A percentile compares a stretch with the other conserved stretches of the same genome.
phyloP scores from a whole-genome alignment of 2,113 vertebrate genomes.

The Machaerirhynchus nigripectus region DNA sequence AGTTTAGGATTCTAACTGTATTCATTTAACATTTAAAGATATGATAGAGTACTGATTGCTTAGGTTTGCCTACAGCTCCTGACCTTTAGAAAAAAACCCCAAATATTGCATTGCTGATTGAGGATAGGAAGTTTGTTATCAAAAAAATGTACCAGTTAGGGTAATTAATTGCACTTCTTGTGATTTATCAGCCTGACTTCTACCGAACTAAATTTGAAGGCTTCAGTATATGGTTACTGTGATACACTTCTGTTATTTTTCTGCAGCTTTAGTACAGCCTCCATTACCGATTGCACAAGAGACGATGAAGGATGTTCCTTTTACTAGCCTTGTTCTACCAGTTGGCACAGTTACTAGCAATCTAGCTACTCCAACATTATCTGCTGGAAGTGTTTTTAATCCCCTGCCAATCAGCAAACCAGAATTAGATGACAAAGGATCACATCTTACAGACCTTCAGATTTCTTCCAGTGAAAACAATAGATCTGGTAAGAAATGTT shows the following conservation, averaged over 20 bases:
- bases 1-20: not conserved
- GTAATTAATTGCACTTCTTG: not conserved
- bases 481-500: conserved; percentile 79
- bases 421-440: conserved; percentile 81
- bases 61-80: not conserved
- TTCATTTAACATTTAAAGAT: not conserved
- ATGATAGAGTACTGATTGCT: not conserved
- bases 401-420: conserved; percentile 74
- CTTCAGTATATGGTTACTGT: not conserved
- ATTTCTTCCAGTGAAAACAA: conserved; percentile 81
- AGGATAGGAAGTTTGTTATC: not conserved
- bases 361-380: conserved; percentile 74
- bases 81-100: not conserved
- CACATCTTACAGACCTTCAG: conserved; percentile 80
- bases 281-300: conserved; percentile 85
- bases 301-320: conserved; percentile 85
- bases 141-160: not conserved
- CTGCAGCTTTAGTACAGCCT: conserved; percentile 83
- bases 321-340: conserved; percentile 84
- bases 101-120: not conserved
- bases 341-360: conserved; percentile 73
- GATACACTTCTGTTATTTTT: not conserved
- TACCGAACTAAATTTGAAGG: not conserved
- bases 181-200: not conserved
- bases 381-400: conserved; percentile 85